These are phyloP conservation scores for Megastigmus dorsalis DNA, from an alignment of 2,888 invertebrate genomes.

Conservation along the genomic window DNA sequence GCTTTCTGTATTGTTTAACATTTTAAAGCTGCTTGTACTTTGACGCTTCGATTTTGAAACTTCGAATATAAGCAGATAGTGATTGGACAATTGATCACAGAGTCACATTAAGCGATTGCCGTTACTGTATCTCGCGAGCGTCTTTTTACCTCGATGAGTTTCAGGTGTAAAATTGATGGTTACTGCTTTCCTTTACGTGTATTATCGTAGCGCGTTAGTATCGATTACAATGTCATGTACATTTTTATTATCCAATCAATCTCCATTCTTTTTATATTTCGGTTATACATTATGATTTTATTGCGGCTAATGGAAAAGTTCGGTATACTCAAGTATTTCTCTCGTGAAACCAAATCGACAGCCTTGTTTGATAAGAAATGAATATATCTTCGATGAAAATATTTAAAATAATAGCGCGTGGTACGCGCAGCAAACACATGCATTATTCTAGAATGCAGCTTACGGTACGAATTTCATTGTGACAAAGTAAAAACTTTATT, in stretches of 20 bases:
- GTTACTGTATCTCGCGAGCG: conserved; percentile 11
- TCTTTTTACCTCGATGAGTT: conserved; percentile 32
- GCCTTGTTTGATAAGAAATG: neutral
- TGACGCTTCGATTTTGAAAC: too few relatives aligned
- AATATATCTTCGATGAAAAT: too few relatives aligned
- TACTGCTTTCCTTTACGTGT: conserved; percentile 34
- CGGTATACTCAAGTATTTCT: neutral
- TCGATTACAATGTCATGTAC: conserved; percentile 46
- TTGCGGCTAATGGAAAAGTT: conserved; percentile 21
- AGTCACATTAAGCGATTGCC: conserved; percentile 32
- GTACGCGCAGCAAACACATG: too few relatives aligned
- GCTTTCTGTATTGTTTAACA: too few relatives aligned
- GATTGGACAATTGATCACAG: conserved; percentile 36
- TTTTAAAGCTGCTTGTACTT: too few relatives aligned
- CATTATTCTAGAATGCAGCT: too few relatives aligned
- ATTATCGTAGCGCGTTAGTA: conserved; percentile 41
- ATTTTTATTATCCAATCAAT: conserved; percentile 46
- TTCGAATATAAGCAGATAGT: too few relatives aligned
- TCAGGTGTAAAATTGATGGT: conserved; percentile 46
- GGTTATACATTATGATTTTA: conserved; percentile 1
- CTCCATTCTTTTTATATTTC: conserved; percentile 32
- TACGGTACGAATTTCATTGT: too few relatives aligned
- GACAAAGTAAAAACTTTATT: too few relatives aligned
- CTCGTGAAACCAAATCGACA: neutral
- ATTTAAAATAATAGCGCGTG: too few relatives aligned